Percentiles rank a stretch among this genome's conserved stretches.
Evolutionary conservation across 2,797 vertebrate species (phyloP).

Genomic region (Sebastes kiyomatsui): DNA sequence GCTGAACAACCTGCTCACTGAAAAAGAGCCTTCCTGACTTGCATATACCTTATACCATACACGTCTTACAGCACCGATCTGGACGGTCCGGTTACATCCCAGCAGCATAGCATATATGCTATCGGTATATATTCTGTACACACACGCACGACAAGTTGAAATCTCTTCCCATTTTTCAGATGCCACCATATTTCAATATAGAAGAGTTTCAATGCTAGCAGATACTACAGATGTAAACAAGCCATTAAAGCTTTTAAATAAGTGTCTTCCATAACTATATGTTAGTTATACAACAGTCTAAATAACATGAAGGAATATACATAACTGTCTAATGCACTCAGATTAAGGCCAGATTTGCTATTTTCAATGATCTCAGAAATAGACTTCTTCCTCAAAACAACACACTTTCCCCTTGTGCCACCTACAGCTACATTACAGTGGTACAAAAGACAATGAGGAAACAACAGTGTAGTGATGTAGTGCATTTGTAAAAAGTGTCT

Average conservation of each 20-base stretch:
- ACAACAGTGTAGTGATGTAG: not conserved
- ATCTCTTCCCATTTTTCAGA: not conserved
- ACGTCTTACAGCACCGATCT: not conserved
- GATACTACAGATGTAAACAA: constrained; percentile 35
- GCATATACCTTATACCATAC: not conserved
- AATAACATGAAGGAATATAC: not conserved
- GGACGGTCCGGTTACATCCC: not conserved
- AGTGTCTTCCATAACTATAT: not conserved
- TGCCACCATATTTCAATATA: not conserved
- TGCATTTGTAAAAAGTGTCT: not conserved
- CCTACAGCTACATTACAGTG: not conserved
- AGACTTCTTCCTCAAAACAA: not conserved
- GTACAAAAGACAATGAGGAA: not conserved
- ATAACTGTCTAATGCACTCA: not conserved
- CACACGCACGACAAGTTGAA: constrained; percentile 1
- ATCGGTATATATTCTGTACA: constrained; percentile 17
- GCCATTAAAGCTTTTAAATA: not conserved
- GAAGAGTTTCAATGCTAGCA: not conserved
- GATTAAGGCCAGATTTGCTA: not conserved
- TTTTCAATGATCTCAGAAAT: not conserved
- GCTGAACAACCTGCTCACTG: constrained; percentile 9
- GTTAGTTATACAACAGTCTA: not conserved
- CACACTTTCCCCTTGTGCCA: not conserved
- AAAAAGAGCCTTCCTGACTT: constrained; percentile 11
- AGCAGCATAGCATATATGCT: not conserved